phyloP scores from a whole-genome alignment of 37 sponge, comb jelly and placozoan species.

The Bolinopsis microptera region DNA sequence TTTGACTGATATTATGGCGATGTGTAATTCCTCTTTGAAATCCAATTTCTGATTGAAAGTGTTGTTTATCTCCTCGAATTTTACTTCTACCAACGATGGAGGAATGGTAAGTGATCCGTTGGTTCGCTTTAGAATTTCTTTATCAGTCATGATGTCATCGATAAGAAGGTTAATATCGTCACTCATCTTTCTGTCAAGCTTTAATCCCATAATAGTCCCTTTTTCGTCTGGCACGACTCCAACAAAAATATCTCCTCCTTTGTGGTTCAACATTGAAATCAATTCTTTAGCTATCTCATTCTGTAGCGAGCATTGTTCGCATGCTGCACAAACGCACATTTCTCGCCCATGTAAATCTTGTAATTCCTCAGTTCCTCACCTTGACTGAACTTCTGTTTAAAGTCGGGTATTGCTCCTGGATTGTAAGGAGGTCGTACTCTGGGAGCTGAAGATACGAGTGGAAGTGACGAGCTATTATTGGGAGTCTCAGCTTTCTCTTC shows the following conservation, averaged over 20 bases:
- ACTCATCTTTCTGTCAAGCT: background rate
- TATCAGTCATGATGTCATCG: constrained; percentile 20
- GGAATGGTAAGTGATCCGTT: background rate
- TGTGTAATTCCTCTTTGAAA: background rate
- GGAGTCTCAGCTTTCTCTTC: background rate
- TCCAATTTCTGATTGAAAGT: background rate
- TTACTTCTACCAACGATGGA: background rate
- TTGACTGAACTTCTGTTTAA: constrained; percentile 3
- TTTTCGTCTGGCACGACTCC: background rate
- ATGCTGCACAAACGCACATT: background rate
- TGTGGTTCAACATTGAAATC: constrained; percentile 26
- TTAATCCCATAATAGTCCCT: background rate
- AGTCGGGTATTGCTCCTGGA: background rate
- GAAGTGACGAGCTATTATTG: background rate
- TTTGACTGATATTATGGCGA: background rate
- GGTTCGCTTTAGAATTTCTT: background rate
- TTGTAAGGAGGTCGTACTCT: background rate
- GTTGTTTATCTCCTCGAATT: constrained; percentile 42
- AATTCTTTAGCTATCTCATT: background rate
- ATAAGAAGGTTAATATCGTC: background rate
- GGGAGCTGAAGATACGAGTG: background rate
- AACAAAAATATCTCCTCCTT: background rate
- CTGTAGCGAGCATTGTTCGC: background rate
- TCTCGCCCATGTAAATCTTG: background rate
- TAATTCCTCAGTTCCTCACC: background rate